These are phyloP conservation scores for Drosophila pseudoananassae DNA, from an alignment of 1,140 invertebrate genomes.

Conservation along the genomic window DNA sequence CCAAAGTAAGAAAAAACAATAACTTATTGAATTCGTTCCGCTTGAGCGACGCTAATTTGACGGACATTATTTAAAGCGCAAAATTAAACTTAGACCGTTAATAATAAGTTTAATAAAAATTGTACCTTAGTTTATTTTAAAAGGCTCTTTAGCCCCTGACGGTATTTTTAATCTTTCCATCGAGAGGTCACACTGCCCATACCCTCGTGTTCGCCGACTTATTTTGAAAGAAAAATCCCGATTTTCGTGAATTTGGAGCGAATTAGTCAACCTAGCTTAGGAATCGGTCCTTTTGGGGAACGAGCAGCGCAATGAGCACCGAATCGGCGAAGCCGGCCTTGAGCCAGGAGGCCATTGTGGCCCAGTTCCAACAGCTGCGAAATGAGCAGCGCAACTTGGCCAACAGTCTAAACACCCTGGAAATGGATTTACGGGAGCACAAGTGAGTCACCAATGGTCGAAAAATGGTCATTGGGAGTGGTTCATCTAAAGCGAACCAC, in stretches of 20 bases:
- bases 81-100: neutral
- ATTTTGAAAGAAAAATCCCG: constrained; percentile 37
- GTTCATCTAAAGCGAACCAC: neutral
- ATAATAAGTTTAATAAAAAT: neutral
- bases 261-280: constrained; percentile 11
- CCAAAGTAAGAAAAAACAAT: too few species aligned
- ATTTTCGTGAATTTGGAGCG: constrained; percentile 21
- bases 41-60: too few species aligned
- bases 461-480: neutral
- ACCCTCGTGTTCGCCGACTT: constrained; percentile 41
- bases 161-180: neutral
- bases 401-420: constrained; percentile 95
- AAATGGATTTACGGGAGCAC: constrained; percentile 97
- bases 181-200: constrained; percentile 1
- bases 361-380: constrained; percentile 93
- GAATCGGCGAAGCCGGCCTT: constrained; percentile 54
- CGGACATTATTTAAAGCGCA: too few species aligned
- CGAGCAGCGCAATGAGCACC: constrained; percentile 60
- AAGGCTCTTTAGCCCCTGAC: neutral
- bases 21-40: too few species aligned
- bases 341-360: constrained; percentile 91
- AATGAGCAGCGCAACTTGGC: constrained; percentile 94
- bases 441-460: constrained; percentile 88
- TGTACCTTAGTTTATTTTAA: neutral
- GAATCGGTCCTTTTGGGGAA: constrained; percentile 48